Conservation (phyloP, 64 coral and sea anemone species). For the Hydrozoanthus tunicans region DNA sequence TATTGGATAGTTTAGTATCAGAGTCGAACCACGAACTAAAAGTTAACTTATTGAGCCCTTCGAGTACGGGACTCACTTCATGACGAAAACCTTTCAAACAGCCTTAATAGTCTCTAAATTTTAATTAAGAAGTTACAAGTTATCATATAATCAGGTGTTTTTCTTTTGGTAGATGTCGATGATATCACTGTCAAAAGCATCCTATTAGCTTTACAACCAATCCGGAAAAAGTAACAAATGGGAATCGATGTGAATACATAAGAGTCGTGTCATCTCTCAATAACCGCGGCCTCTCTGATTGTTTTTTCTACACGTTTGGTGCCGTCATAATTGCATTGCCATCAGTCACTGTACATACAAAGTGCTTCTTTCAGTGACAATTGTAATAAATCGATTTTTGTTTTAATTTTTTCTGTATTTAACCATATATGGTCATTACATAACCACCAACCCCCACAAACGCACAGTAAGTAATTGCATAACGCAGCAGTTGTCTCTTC, state of each 20-base stretch:
- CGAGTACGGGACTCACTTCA: conserved; percentile 3
- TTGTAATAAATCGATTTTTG: conserved; percentile 17
- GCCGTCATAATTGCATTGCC: neutral
- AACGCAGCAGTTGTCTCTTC: no score
- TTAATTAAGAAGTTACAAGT: neutral
- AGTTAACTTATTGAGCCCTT: conserved; percentile 40
- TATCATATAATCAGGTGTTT: neutral
- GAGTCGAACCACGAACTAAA: no score
- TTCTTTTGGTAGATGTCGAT: neutral
- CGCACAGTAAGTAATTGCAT: no score
- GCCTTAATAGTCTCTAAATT: neutral
- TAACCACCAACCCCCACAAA: no score
- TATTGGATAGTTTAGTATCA: neutral
- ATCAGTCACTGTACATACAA: neutral
- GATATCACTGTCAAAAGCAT: neutral
- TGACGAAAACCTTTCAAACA: neutral
- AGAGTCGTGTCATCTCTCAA: neutral
- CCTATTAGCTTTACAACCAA: neutral
- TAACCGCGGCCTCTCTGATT: neutral
- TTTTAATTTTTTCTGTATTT: neutral
- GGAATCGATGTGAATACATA: neutral
- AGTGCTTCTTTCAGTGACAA: neutral
- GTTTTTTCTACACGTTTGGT: neutral
- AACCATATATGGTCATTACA: no score
- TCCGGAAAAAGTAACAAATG: neutral